Evolutionary conservation across 2,113 vertebrate genomes (phyloP).

Genomic region (Ceratotherium simum): DNA sequence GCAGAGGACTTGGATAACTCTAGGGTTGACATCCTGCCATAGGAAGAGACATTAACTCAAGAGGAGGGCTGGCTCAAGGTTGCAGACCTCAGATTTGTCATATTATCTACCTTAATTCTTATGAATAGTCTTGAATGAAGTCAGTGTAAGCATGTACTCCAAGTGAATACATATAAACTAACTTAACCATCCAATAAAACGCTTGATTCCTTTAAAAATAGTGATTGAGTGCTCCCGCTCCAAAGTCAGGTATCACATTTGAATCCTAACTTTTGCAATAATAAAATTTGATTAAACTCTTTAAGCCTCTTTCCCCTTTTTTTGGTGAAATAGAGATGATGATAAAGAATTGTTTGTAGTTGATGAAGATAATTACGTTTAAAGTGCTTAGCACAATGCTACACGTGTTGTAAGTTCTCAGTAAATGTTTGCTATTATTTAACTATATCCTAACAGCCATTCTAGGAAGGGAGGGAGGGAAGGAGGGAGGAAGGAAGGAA

Average conservation of each 20-base stretch:
- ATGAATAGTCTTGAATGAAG: background rate
- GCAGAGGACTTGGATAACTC: background rate
- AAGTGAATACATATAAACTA: background rate
- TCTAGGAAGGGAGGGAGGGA: background rate
- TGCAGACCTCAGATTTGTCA: background rate
- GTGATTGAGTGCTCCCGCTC: background rate
- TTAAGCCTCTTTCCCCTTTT: background rate
- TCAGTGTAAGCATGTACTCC: background rate
- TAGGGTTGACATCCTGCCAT: background rate
- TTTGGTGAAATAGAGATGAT: background rate
- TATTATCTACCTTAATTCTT: background rate
- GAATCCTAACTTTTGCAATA: background rate
- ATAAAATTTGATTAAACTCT: background rate
- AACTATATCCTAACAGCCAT: background rate
- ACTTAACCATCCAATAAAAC: background rate
- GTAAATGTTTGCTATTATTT: background rate
- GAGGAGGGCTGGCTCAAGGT: background rate
- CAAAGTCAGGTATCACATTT: background rate
- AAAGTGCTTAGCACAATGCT: background rate
- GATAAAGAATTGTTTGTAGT: background rate
- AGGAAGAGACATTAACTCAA: background rate
- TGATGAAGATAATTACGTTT: constrained; percentile 37
- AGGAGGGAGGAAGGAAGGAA: background rate
- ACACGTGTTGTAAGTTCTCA: background rate
- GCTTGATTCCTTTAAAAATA: constrained; percentile 18